A percentile compares a stretch with the other conserved stretches of the same genome.
phyloP scores from a whole-genome alignment of 1,140 invertebrate genomes.

The Plodia interpunctella region DNA sequence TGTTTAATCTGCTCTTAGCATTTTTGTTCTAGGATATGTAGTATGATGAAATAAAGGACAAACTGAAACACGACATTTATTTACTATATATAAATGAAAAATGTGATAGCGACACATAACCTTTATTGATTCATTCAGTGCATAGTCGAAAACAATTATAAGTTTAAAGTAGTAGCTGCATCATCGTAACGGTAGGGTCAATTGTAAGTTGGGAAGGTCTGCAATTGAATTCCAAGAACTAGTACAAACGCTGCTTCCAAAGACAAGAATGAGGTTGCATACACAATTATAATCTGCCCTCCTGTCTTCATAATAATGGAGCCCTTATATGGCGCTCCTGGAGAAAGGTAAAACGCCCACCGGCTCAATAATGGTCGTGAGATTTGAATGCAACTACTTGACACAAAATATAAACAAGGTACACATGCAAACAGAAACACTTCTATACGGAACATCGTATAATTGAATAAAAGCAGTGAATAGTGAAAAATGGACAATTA shows the following conservation, averaged over 20 bases:
- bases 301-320: slow-evolving; percentile 30
- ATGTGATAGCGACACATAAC: no score
- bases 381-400: slow-evolving; percentile 30
- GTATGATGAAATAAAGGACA: no score
- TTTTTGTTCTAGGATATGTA: no score
- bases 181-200: neutral
- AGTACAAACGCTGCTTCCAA: neutral
- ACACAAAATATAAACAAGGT: slow-evolving; percentile 23
- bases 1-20: neutral
- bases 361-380: slow-evolving; percentile 33
- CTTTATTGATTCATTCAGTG: no score
- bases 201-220: slow-evolving; percentile 1
- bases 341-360: slow-evolving; percentile 35
- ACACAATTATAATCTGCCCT: slow-evolving; percentile 26
- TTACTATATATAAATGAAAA: no score
- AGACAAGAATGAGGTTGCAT: slow-evolving; percentile 8
- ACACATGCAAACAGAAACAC: neutral
- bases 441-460: neutral
- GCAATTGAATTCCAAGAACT: slow-evolving; percentile 6
- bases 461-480: no score
- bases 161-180: neutral
- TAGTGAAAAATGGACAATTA: no score
- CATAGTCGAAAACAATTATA: no score
- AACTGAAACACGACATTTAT: no score
- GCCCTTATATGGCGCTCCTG: slow-evolving; percentile 36